Conservation (phyloP, 2,888 invertebrate genomes). For the Buathra laborator region DNA sequence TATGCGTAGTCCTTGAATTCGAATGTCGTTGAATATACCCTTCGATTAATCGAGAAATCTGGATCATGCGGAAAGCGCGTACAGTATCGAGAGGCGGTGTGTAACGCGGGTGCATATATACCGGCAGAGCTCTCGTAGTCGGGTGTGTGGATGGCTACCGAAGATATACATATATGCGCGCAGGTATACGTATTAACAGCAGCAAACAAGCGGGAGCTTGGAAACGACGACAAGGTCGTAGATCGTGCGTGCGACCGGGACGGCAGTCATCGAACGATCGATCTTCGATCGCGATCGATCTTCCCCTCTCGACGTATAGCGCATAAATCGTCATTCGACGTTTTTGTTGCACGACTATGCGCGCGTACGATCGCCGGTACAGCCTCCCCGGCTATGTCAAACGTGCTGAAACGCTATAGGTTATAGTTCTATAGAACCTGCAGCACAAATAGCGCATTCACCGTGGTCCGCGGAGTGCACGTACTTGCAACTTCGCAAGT, state of each 20-base stretch:
- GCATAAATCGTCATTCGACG: conserved; percentile 71
- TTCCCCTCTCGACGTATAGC: conserved; percentile 67
- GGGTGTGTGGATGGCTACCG: not conserved
- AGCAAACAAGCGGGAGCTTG: conserved; percentile 32
- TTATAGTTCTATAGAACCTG: conserved; percentile 8
- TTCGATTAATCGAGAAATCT: conserved; percentile 69
- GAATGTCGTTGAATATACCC: conserved; percentile 54
- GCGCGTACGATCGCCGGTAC: conserved; percentile 33
- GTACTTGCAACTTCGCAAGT: not conserved
- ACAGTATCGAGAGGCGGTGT: conserved; percentile 47
- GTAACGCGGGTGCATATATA: conserved; percentile 43
- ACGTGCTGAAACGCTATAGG: conserved; percentile 38
- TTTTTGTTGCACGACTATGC: conserved; percentile 67
- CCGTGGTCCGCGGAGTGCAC: conserved; percentile 32
- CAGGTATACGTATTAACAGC: conserved; percentile 14
- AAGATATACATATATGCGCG: conserved; percentile 20
- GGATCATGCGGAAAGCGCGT: conserved; percentile 69
- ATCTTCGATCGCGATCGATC: conserved; percentile 63
- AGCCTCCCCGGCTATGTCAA: conserved; percentile 59
- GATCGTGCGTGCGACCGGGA: conserved; percentile 68
- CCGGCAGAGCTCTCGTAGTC: conserved; percentile 52
- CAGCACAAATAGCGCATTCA: conserved; percentile 59
- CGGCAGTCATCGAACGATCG: conserved; percentile 70
- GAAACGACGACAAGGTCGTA: conserved; percentile 68
- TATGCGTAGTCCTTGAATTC: conserved; percentile 63